These are phyloP conservation scores for Leptobrachium leishanense DNA, from an alignment of 2,113 vertebrate species.

Conservation along the genomic window DNA sequence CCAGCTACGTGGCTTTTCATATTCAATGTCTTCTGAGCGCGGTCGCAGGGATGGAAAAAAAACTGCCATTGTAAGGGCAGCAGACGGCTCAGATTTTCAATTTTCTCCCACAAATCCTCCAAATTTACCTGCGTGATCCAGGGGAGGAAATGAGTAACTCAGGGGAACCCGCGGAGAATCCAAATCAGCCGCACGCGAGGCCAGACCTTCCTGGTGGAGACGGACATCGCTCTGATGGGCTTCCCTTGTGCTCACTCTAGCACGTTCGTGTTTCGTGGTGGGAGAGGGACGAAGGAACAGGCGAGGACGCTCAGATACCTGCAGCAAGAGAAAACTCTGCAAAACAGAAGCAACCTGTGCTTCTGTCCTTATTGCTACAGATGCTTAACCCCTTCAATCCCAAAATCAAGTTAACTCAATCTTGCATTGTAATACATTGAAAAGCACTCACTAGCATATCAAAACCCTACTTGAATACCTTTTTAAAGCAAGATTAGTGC, in stretches of 20 bases:
- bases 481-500: no score
- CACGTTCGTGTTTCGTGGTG: not conserved
- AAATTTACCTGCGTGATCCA: conserved; percentile 25
- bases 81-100: conserved; percentile 35
- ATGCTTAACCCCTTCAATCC: no score
- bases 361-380: no score
- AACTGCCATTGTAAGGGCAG: conserved; percentile 29
- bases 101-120: conserved; percentile 40
- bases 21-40: conserved; percentile 17
- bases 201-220: not conserved
- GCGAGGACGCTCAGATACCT: no score
- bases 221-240: not conserved
- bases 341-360: no score
- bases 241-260: not conserved
- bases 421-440: no score
- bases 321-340: no score
- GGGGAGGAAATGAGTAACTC: conserved; percentile 25
- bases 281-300: conserved; percentile 18
- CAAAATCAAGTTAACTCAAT: no score
- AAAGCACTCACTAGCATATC: no score
- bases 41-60: not conserved
- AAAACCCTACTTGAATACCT: no score
- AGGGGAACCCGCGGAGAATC: conserved; percentile 7
- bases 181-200: conserved; percentile 10
- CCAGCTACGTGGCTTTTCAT: conserved; percentile 29